phyloP scores from a whole-genome alignment of 2,797 vertebrate species.

The Antennarius maculatus region DNA sequence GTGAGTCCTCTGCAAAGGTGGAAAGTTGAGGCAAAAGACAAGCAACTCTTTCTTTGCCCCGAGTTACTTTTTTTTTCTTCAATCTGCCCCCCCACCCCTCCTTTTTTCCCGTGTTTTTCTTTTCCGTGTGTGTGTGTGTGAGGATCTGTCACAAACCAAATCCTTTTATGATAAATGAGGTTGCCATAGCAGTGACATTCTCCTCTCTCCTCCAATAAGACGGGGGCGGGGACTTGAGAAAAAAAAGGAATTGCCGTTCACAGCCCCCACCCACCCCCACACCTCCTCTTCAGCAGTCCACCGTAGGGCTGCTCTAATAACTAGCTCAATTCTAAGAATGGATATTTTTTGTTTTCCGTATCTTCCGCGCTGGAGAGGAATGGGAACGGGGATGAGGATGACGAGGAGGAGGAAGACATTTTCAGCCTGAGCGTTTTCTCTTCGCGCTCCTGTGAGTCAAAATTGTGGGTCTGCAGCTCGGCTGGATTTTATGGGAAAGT shows the following conservation, averaged over 20 bases:
- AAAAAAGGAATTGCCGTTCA: constrained; percentile 63
- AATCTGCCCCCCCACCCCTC: constrained; percentile 27
- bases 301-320: constrained; percentile 77
- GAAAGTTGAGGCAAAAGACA: constrained; percentile 82
- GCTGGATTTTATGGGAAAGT: constrained; percentile 86
- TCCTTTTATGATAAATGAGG: constrained; percentile 85
- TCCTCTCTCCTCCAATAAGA: constrained; percentile 75
- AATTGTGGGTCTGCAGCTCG: constrained; percentile 70
- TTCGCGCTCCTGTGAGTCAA: constrained; percentile 73
- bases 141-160: constrained; percentile 76
- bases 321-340: constrained; percentile 82
- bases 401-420: constrained; percentile 71
- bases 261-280: not conserved
- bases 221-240: constrained; percentile 67
- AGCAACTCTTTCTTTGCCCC: constrained; percentile 74
- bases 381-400: constrained; percentile 73
- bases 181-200: constrained; percentile 85
- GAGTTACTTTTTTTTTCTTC: constrained; percentile 52
- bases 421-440: constrained; percentile 70
- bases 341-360: constrained; percentile 67
- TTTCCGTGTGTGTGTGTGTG: constrained; percentile 22
- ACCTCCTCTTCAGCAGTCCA: constrained; percentile 49
- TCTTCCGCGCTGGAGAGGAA: constrained; percentile 69
- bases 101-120: constrained; percentile 24
- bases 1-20: constrained; percentile 71